These are phyloP conservation scores for Ammodytes dubius DNA, from an alignment of 2,113 vertebrate genomes.

Conservation along the genomic window DNA sequence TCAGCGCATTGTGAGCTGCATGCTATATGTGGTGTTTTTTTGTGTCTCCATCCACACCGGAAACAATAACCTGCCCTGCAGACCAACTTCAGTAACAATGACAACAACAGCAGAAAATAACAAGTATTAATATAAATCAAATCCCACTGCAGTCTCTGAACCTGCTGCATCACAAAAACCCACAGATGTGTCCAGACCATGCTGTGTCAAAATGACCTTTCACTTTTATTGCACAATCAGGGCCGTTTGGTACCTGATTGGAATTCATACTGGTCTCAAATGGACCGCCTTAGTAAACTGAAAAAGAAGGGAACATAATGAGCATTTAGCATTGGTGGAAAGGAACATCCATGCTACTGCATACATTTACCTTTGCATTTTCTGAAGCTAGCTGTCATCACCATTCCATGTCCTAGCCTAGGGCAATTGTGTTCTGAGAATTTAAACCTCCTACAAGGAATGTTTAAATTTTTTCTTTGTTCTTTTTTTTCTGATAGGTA, in stretches of 20 bases:
- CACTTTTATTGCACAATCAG: slow-evolving; percentile 2
- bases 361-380: slow-evolving; percentile 20
- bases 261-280: slow-evolving; percentile 17
- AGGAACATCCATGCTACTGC: slow-evolving; percentile 26
- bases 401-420: background rate
- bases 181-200: background rate
- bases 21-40: background rate
- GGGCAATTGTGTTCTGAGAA: background rate
- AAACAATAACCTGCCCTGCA: background rate
- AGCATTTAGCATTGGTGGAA: slow-evolving; percentile 13
- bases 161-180: background rate
- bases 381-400: background rate
- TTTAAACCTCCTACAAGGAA: background rate
- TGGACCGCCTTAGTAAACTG: background rate
- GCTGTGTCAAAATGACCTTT: slow-evolving; percentile 1
- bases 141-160: background rate
- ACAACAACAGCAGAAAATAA: background rate
- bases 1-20: background rate
- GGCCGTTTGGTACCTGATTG: slow-evolving; percentile 13
- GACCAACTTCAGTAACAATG: background rate
- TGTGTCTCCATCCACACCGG: background rate
- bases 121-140: background rate
- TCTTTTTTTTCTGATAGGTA: too few species aligned
- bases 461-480: too few species aligned
- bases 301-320: slow-evolving; percentile 28